These are phyloP conservation scores for Emmelina monodactyla DNA, from an alignment of 2,888 invertebrate genomes.

Conservation along the genomic window DNA sequence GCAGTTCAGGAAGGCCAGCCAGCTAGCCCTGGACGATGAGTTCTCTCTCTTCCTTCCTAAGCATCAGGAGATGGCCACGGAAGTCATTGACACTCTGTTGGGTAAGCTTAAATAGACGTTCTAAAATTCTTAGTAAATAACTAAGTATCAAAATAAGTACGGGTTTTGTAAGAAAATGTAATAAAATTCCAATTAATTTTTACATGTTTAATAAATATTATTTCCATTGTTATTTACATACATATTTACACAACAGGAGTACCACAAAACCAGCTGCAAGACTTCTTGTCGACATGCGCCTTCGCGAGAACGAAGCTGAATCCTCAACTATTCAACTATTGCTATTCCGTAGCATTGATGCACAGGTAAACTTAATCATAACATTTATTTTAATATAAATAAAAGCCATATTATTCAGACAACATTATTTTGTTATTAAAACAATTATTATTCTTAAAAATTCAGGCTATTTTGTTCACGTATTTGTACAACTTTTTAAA, in stretches of 20 bases:
- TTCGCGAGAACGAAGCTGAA: constrained; percentile 79
- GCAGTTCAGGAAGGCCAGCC: constrained; percentile 61
- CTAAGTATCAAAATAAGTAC: too few species aligned
- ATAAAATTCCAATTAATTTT: too few species aligned
- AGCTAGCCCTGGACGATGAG: constrained; percentile 66
- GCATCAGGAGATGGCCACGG: constrained; percentile 75
- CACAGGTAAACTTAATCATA: constrained; percentile 62
- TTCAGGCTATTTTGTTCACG: too few species aligned
- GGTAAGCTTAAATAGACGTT: constrained; percentile 43
- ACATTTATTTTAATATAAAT: constrained; percentile 1
- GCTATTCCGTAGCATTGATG: constrained; percentile 76
- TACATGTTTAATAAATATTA: too few species aligned
- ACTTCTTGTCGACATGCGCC: constrained; percentile 73
- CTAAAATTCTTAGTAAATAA: too few species aligned
- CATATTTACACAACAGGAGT: constrained; percentile 27
- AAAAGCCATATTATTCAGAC: too few species aligned
- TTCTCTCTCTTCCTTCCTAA: constrained; percentile 79
- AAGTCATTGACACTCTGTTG: constrained; percentile 74
- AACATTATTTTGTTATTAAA: too few species aligned
- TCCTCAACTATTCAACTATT: constrained; percentile 82
- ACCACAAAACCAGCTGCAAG: constrained; percentile 56
- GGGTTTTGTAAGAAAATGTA: too few species aligned
- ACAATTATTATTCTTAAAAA: too few species aligned
- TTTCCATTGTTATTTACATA: constrained; percentile 4
- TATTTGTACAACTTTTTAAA: too few species aligned